Evolutionary conservation across 30 jellyfish, hydroid and myxozoan species (phyloP).

Genomic region (Hydractinia symbiolongicarpus): DNA sequence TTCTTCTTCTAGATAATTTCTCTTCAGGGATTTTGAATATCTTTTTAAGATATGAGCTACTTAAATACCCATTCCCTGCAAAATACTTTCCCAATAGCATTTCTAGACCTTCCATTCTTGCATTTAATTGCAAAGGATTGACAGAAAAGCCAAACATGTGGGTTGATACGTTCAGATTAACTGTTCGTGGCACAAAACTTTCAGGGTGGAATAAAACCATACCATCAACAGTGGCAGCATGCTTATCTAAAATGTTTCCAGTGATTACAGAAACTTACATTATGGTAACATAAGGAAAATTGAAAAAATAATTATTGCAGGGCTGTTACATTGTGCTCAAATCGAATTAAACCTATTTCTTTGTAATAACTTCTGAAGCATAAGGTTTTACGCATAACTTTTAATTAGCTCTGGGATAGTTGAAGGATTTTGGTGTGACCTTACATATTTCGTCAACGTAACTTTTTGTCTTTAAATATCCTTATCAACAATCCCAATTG

Average conservation of each 20-base stretch:
- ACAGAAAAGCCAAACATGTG: conserved; percentile 76
- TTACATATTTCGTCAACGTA: too few relatives aligned
- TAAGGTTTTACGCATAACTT: too few relatives aligned
- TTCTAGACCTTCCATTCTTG: conserved; percentile 92
- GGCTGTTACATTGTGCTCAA: too few relatives aligned
- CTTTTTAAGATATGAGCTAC: conserved; percentile 37
- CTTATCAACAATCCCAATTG: too few relatives aligned
- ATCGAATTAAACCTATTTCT: too few relatives aligned
- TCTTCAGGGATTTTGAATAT: conserved; percentile 58
- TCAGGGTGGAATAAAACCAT: conserved; percentile 82
- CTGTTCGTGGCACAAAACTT: conserved; percentile 78
- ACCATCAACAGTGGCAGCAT: conserved; percentile 75
- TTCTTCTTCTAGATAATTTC: conserved; percentile 18
- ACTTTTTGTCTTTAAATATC: too few relatives aligned
- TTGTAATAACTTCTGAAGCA: too few relatives aligned
- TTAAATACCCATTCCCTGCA: conserved; percentile 50
- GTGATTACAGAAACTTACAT: too few relatives aligned
- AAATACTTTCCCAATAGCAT: conserved; percentile 29
- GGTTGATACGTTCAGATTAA: conserved; percentile 38
- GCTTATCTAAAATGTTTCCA: conserved; percentile 20
- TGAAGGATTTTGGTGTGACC: too few relatives aligned
- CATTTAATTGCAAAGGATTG: conserved; percentile 56
- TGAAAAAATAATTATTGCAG: too few relatives aligned
- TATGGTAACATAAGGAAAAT: too few relatives aligned
- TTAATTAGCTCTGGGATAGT: too few relatives aligned